A percentile compares a stretch with the other conserved stretches of the same genome.
These are phyloP conservation scores for Phrixothrix hirtus DNA, from an alignment of 2,888 invertebrate genomes.

Conservation along the genomic window DNA sequence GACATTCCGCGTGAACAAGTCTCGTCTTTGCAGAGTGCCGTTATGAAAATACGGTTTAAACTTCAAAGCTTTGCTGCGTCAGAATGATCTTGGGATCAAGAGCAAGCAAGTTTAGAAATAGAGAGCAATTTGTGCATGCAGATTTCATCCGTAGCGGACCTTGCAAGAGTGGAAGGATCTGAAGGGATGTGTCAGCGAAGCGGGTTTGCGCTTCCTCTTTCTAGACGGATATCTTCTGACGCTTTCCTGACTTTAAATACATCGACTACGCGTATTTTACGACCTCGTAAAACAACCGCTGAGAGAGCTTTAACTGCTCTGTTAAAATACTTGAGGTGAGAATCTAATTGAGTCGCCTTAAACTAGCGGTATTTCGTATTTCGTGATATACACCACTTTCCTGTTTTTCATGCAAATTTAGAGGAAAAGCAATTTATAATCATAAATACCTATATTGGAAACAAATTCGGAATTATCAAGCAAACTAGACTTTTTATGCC, in stretches of 20 bases:
- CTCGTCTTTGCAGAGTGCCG: conserved; percentile 35
- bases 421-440: conserved; percentile 32
- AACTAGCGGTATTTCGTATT: no score
- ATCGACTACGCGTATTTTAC: conserved; percentile 23
- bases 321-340: no score
- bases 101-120: conserved; percentile 37
- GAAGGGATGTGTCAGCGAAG: conserved; percentile 42
- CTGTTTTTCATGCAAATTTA: conserved; percentile 34
- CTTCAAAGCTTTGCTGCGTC: conserved; percentile 50
- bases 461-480: no score
- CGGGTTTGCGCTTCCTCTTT: conserved; percentile 34
- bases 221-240: conserved; percentile 38
- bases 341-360: conserved; percentile 19
- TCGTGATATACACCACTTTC: no score
- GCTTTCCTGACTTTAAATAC: conserved; percentile 33
- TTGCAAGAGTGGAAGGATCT: conserved; percentile 44
- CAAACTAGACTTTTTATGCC: no score
- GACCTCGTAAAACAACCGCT: conserved; percentile 20
- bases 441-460: conserved; percentile 21
- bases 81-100: conserved; percentile 49
- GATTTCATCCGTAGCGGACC: conserved; percentile 45
- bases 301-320: conserved; percentile 12
- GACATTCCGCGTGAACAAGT: conserved; percentile 36
- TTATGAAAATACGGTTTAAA: conserved; percentile 53
- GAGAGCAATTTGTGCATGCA: conserved; percentile 53